Percentiles rank a stretch among this genome's conserved stretches.
These are phyloP conservation scores for Heliconius melpomene DNA, from an alignment of 1,140 invertebrate species.

Conservation along the genomic window DNA sequence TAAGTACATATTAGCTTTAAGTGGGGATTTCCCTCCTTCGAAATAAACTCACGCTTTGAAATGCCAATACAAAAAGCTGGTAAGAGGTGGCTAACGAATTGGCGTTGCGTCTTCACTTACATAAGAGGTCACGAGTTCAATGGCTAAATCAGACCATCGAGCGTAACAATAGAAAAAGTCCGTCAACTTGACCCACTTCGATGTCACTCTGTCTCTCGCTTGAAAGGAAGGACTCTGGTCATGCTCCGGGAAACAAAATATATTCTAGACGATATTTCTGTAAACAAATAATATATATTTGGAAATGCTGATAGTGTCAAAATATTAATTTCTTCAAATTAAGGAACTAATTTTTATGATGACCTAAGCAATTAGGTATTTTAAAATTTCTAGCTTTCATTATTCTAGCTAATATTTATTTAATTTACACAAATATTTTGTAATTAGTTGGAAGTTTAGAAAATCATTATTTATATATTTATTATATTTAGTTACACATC, in stretches of 20 bases:
- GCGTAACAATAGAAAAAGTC: constrained; percentile 70
- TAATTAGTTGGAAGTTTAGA: too few species aligned
- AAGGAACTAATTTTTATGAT: background rate
- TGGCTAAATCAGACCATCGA: constrained; percentile 63
- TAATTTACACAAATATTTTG: too few species aligned
- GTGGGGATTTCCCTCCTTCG: background rate
- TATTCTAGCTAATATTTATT: too few species aligned
- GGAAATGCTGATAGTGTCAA: too few species aligned
- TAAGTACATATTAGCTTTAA: background rate
- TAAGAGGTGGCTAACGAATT: background rate
- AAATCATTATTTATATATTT: too few species aligned
- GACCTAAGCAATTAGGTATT: too few species aligned
- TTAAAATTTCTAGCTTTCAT: too few species aligned
- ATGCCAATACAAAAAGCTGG: background rate
- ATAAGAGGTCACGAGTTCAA: constrained; percentile 67
- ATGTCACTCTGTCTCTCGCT: constrained; percentile 53
- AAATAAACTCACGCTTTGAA: background rate
- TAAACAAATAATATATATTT: background rate
- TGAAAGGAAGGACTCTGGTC: constrained; percentile 49
- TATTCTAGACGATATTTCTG: background rate
- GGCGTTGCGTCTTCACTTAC: constrained; percentile 37
- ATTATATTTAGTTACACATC: too few species aligned
- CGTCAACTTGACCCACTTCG: constrained; percentile 72
- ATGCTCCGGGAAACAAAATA: constrained; percentile 18
- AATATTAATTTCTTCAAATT: too few species aligned